Evolutionary conservation across 2,888 invertebrate genomes (phyloP).

Genomic region (Colostygia pectinataria): DNA sequence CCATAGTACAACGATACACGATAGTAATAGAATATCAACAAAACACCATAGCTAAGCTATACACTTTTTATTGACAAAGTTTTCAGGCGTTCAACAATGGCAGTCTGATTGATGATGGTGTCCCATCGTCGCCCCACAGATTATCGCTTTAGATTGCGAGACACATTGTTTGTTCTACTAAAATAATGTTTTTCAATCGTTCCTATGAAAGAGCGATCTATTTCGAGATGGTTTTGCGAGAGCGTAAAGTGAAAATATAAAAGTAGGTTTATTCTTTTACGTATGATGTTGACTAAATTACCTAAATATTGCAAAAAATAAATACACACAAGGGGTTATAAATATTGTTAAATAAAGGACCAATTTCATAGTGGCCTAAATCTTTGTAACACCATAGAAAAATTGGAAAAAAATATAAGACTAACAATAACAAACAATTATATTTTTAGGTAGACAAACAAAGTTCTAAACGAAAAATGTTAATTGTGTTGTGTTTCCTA

Average conservation of each 20-base stretch:
- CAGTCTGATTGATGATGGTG: conserved; percentile 61
- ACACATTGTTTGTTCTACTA: conserved; percentile 57
- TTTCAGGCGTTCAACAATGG: conserved; percentile 35
- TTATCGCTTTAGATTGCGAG: conserved; percentile 60
- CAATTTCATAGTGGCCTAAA: too few species aligned
- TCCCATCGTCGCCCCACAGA: conserved; percentile 47
- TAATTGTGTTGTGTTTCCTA: too few species aligned
- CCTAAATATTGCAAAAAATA: too few species aligned
- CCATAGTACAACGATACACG: too few species aligned
- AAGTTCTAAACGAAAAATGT: too few species aligned
- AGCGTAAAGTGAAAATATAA: conserved; percentile 14
- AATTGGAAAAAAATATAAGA: too few species aligned
- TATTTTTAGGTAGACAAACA: too few species aligned
- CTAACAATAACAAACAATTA: too few species aligned
- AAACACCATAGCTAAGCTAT: background rate
- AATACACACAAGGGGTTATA: too few species aligned
- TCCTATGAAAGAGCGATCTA: conserved; percentile 35
- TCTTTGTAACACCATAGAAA: too few species aligned
- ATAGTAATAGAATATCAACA: background rate
- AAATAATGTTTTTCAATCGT: conserved; percentile 52
- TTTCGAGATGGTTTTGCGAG: conserved; percentile 22
- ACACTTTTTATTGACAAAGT: conserved; percentile 39
- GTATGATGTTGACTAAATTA: background rate
- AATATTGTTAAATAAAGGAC: too few species aligned
- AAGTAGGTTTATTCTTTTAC: conserved; percentile 4